A percentile compares a stretch with the other conserved stretches of the same genome.
These are phyloP conservation scores for Eueides isabella DNA, from an alignment of 1,140 invertebrate genomes.

Conservation along the genomic window DNA sequence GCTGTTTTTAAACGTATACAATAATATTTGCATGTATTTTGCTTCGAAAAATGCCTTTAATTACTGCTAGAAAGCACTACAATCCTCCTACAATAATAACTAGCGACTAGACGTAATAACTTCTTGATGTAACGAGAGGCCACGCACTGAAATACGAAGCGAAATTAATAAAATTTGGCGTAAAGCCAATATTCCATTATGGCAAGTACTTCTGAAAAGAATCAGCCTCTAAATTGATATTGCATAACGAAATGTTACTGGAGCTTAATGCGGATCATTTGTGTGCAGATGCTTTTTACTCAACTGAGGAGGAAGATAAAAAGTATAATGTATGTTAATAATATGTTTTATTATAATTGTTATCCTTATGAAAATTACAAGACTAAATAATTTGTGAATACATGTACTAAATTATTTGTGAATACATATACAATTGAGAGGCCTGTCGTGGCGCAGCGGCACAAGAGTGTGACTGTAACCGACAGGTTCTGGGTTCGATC, in stretches of 20 bases:
- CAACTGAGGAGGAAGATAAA: background rate
- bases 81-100: background rate
- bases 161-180: conserved; percentile 30
- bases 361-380: too few species aligned
- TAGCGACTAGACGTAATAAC: conserved; percentile 11
- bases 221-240: conserved; percentile 27
- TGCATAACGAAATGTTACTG: conserved; percentile 17
- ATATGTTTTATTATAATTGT: too few species aligned
- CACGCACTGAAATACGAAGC: conserved; percentile 12
- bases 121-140: conserved; percentile 11
- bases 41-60: background rate
- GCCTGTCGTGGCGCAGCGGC: too few species aligned
- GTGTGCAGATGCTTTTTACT: conserved; percentile 13
- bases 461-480: too few species aligned
- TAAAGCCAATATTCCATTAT: conserved; percentile 30
- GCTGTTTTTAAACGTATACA: too few species aligned
- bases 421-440: too few species aligned
- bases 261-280: background rate
- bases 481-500: too few species aligned
- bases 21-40: too few species aligned
- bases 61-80: background rate
- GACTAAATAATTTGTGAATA: too few species aligned
- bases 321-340: background rate
- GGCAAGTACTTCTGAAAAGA: conserved; percentile 26
- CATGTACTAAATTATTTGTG: too few species aligned